These are phyloP conservation scores for Drosophila phalerata DNA, from an alignment of 2,888 invertebrate genomes.

Conservation along the genomic window DNA sequence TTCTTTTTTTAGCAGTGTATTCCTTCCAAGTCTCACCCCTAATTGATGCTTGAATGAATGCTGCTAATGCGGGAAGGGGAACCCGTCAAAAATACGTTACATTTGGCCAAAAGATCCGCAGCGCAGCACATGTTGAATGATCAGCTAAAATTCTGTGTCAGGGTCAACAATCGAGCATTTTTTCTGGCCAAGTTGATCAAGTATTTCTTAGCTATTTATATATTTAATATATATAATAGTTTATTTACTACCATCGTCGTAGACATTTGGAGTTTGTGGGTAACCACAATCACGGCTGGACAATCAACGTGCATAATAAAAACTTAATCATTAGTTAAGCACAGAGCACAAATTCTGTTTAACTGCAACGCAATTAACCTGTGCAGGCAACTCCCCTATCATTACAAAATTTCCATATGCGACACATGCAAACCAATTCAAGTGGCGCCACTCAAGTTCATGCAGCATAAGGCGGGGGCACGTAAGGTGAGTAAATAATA, in stretches of 20 bases:
- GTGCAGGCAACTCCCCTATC: slow-evolving; percentile 58
- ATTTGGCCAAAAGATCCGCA: slow-evolving; percentile 6
- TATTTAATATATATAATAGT: background rate
- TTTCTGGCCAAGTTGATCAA: slow-evolving; percentile 1
- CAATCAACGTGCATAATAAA: slow-evolving; percentile 26
- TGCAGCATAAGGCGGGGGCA: background rate
- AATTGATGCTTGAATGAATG: slow-evolving; percentile 24
- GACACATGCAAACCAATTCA: slow-evolving; percentile 60
- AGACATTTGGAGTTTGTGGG: background rate
- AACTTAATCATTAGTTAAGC: slow-evolving; percentile 19
- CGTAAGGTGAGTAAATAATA: slow-evolving; percentile 16
- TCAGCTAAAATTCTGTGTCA: slow-evolving; percentile 32
- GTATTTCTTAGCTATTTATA: background rate
- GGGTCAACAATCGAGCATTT: slow-evolving; percentile 28
- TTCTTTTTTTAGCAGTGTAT: too few relatives aligned
- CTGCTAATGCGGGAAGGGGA: slow-evolving; percentile 5
- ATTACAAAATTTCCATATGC: slow-evolving; percentile 69
- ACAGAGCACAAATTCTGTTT: slow-evolving; percentile 11
- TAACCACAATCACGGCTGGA: slow-evolving; percentile 13
- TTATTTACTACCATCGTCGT: too few relatives aligned
- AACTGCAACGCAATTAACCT: slow-evolving; percentile 34
- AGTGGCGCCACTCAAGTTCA: slow-evolving; percentile 27
- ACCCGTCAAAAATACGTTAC: slow-evolving; percentile 27
- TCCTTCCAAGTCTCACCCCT: background rate
- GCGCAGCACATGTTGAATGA: slow-evolving; percentile 21